phyloP scores from a whole-genome alignment of 2,888 invertebrate species.

The Ernsta delagoae region DNA sequence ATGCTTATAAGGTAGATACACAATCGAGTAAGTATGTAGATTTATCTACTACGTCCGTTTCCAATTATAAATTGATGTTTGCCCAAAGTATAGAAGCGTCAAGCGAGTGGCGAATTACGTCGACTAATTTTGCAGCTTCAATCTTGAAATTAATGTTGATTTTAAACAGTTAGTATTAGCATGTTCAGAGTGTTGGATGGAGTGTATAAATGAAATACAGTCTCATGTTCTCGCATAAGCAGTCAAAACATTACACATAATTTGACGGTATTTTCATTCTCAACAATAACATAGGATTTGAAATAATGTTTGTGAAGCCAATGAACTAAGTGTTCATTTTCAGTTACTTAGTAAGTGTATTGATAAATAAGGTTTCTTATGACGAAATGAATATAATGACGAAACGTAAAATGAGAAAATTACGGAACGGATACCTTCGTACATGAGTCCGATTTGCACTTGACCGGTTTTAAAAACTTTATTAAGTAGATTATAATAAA shows the following conservation, averaged over 20 bases:
- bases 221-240: conserved; percentile 15
- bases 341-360: no score
- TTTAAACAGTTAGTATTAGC: conserved; percentile 34
- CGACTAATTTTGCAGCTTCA: conserved; percentile 31
- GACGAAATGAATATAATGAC: no score
- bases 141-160: conserved; percentile 34
- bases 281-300: conserved; percentile 9
- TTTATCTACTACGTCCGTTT: conserved; percentile 32
- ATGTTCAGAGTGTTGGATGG: conserved; percentile 29
- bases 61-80: conserved; percentile 41
- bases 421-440: no score
- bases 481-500: no score
- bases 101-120: conserved; percentile 26
- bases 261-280: conserved; percentile 20
- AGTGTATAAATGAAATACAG: conserved; percentile 17
- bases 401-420: no score
- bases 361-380: no score
- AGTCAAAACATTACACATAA: conserved; percentile 16
- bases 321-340: neutral
- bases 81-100: conserved; percentile 36
- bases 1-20: no score
- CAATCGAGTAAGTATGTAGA: no score
- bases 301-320: neutral
- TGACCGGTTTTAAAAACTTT: no score
- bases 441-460: no score